Percentiles rank a stretch among this genome's conserved stretches.
Conservation (phyloP, 2,888 invertebrate genomes). For the Bellardia bayeri region DNA sequence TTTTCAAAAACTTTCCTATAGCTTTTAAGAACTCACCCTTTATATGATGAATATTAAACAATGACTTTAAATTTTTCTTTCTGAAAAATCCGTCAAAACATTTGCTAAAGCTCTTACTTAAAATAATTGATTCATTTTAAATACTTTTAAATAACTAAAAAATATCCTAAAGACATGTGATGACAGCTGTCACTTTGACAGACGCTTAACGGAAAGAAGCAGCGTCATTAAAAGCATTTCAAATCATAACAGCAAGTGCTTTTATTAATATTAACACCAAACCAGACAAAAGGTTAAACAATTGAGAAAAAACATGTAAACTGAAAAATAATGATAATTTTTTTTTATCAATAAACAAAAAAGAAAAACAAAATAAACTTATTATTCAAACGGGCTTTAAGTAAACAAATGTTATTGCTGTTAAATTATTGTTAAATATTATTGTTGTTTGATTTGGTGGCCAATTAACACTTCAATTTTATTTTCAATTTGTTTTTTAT, state of each 20-base stretch:
- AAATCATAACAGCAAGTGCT: not conserved
- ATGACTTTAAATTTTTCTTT: no score
- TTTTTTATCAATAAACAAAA: not conserved
- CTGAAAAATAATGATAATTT: slow-evolving; percentile 1
- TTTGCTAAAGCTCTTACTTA: not conserved
- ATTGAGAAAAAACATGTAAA: slow-evolving; percentile 5
- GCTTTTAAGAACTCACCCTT: no score
- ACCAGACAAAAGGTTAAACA: not conserved
- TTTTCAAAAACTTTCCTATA: no score
- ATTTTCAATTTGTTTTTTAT: slow-evolving; percentile 24
- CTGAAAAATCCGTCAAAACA: not conserved
- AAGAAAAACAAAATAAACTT: no score
- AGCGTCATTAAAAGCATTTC: not conserved
- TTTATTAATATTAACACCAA: not conserved
- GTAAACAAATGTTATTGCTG: slow-evolving; percentile 9
- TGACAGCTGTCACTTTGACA: not conserved
- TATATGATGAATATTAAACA: no score
- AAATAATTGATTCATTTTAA: no score
- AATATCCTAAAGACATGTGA: no score
- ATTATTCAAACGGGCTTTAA: slow-evolving; percentile 15
- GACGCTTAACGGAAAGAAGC: not conserved
- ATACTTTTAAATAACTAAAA: not conserved
- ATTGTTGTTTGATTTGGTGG: slow-evolving; percentile 33
- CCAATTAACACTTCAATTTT: slow-evolving; percentile 51
- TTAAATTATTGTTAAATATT: slow-evolving; percentile 51